phyloP scores from a whole-genome alignment of 1,140 invertebrate genomes.

The Sinonovacula constricta region DNA sequence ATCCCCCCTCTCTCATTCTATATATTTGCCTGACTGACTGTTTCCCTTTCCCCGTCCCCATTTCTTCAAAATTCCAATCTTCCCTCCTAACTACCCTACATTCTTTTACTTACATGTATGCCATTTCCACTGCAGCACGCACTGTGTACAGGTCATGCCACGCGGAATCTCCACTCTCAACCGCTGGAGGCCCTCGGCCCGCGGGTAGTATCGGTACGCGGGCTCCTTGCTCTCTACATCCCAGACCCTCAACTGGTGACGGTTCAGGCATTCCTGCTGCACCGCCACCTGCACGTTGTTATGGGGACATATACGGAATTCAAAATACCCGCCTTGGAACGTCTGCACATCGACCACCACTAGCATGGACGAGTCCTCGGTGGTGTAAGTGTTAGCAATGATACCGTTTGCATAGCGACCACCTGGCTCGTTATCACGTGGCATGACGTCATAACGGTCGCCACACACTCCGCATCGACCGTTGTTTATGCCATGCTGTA shows the following conservation, averaged over 20 bases:
- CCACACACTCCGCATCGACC: slow-evolving; percentile 79
- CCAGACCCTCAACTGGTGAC: slow-evolving; percentile 42
- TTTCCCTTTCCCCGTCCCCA: no score
- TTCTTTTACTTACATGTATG: slow-evolving; percentile 86
- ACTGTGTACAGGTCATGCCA: slow-evolving; percentile 91
- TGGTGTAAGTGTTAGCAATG: slow-evolving; percentile 69
- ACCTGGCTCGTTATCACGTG: slow-evolving; percentile 73
- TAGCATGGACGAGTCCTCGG: slow-evolving; percentile 56
- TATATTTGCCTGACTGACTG: no score
- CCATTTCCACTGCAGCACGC: slow-evolving; percentile 94
- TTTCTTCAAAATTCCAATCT: no score
- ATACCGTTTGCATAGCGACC: slow-evolving; percentile 76
- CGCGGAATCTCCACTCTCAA: slow-evolving; percentile 82
- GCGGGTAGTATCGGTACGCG: slow-evolving; percentile 44
- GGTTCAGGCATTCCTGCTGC: slow-evolving; percentile 53
- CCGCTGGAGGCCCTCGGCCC: slow-evolving; percentile 32
- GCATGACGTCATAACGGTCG: slow-evolving; percentile 66
- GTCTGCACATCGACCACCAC: slow-evolving; percentile 57
- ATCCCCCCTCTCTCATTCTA: no score
- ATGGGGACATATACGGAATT: slow-evolving; percentile 63
- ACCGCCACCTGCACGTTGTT: slow-evolving; percentile 49
- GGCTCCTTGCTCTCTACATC: slow-evolving; percentile 31
- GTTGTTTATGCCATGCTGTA: slow-evolving; percentile 64
- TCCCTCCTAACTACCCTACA: no score
- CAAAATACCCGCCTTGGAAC: slow-evolving; percentile 65